Evolutionary conservation across 2,888 invertebrate species (phyloP), one percentile per base, ranked within the genome.

Genomic region (Drosophila subsilvestris): DNA sequence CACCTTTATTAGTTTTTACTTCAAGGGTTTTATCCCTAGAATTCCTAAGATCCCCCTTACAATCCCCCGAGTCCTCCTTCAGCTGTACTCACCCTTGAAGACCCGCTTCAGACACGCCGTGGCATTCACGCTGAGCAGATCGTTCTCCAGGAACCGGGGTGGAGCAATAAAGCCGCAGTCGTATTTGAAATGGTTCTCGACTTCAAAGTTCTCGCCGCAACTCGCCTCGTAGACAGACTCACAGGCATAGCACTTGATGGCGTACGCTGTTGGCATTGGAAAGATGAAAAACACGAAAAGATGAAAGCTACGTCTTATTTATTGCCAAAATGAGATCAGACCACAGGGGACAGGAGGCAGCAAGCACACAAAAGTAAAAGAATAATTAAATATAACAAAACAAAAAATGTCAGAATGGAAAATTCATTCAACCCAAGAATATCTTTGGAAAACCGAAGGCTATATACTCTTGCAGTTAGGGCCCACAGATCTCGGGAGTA

Each of bases 201-300:
- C 55, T 18, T 86, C 80, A 74, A 91, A 91, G 56, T 90, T 76
- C 60, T 89, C 90, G 50, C 89, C 90, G 56, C 91, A 91, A 59
- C 84, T 86, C 37, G 79, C 25, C 68, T 91, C 87, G 71, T 90
- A 88, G 43, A 80, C 85, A 12, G 92, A 92, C 74, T 92, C 92
- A 70, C 92, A 92, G 61, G 89, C 80, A 63, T 91, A 92, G 69
- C 92, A 92, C 60, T 82, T 85, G 70, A 92, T 90, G 76, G 91
- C 90, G 63, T 78, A 82, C 60, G 84, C 91, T 91, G 72, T 60
- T 77, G 74, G 70, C 78, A 81, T 79, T 85, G 79, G 66, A 20
- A 29, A 48, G 54, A 55, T 42, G 42, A 62, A 71, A 51, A 65
- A 42, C 65, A 68, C 37, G 37, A n/a, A n/a, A 37, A 37, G 37